A percentile compares a stretch with the other conserved stretches of the same genome.
Conservation (phyloP, 2,113 vertebrate species). For the Xenopus laevis region DNA sequence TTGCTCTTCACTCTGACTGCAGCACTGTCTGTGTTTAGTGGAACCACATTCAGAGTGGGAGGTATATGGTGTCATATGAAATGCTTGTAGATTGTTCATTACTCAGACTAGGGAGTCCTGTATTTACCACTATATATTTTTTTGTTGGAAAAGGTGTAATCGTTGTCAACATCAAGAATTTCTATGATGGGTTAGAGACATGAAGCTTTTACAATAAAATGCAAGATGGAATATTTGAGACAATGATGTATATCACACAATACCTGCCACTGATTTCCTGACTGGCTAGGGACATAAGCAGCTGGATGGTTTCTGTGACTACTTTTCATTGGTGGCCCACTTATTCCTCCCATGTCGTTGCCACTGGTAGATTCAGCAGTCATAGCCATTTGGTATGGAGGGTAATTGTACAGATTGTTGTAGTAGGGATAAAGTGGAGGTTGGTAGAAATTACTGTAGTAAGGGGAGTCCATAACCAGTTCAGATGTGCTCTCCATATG, state of each 20-base stretch:
- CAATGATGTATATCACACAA: background rate
- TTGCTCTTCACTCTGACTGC: no score
- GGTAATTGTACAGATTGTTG: slow-evolving; percentile 91
- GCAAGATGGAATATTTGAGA: no score
- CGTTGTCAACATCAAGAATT: no score
- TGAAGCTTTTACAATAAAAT: no score
- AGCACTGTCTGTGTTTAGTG: no score
- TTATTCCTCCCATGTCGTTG: slow-evolving; percentile 52
- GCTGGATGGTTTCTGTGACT: slow-evolving; percentile 64
- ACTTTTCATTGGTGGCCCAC: slow-evolving; percentile 68
- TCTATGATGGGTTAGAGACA: no score
- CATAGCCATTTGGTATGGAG: slow-evolving; percentile 84
- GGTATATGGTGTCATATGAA: no score
- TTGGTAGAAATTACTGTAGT: slow-evolving; percentile 88
- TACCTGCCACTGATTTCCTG: slow-evolving; percentile 78
- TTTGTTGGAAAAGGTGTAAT: no score
- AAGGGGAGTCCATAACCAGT: slow-evolving; percentile 79
- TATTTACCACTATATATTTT: no score
- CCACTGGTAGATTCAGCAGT: slow-evolving; percentile 62
- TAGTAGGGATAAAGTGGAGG: slow-evolving; percentile 81
- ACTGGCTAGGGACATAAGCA: slow-evolving; percentile 64
- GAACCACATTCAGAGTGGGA: no score
- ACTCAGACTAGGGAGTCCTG: no score
- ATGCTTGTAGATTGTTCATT: no score
- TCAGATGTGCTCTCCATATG: slow-evolving; percentile 78